Evolutionary conservation across 64 coral and sea anemone genomes (phyloP), one percentile per base, ranked within the genome.

Genomic region (Montipora foliosa): DNA sequence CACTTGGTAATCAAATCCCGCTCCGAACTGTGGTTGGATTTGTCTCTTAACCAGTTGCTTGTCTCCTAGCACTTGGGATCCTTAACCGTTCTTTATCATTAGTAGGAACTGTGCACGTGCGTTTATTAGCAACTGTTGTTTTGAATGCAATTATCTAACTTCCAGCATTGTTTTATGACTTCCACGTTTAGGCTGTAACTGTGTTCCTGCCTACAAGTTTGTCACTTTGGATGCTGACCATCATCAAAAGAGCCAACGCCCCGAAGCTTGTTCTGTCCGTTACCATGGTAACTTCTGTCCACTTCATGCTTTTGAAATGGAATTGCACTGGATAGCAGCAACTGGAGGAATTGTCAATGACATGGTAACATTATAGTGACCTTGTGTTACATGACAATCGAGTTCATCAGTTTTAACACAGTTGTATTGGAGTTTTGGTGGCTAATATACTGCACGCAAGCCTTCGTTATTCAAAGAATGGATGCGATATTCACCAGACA

Each of bases 261-360:
- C 94, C 19, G 97, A 99, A 79, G 84, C 92, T 73, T 95, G 94
- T 20, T 94, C 92, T 3, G 89, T 99, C 21, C 94, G 97, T 94
- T 99, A 99, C 92, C 94, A 96, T 92, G 97, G 97, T 5, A 92
- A 94, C 47, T 99, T 92, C 74, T 96, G 85, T 20, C 37, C 79
- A 1, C 84, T 81, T 25, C 79, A 99, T 85, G 97, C 92, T 5
- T 99, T 96, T 68, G 94, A 96, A 75, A 84, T 99, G 24, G 94
- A 99, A 74, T 88, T 99, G 49, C 95, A 94, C 47, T 99, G 97
- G 97, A 96, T 99, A 50, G 92, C 91, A 53, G 89, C 97, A 4
- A 96, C 97, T 77, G 97, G 97, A 16, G 89, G 95, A 44, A 91
- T 99, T 46, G 92, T 99, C 0, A 89, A 88, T 87, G 92, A 99